Evolutionary conservation across 1,140 invertebrate species (phyloP).

Genomic region (Portunus trituberculatus): DNA sequence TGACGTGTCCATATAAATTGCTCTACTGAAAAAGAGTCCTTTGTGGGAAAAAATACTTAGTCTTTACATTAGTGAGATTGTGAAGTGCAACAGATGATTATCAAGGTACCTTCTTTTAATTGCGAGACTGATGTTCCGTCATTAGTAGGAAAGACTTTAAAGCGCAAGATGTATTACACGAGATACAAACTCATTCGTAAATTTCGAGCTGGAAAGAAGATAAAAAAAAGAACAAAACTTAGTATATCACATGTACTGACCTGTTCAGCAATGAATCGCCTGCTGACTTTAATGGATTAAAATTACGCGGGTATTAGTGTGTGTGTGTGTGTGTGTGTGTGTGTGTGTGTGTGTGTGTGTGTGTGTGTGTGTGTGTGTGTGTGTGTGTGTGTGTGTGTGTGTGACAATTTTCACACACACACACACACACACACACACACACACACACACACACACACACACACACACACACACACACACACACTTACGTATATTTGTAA

Average conservation of each 20-base stretch:
- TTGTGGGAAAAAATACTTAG: background rate
- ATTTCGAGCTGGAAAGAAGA: no score
- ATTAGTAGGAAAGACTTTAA: background rate
- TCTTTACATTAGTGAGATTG: background rate
- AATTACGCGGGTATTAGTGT: background rate
- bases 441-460: slow-evolving; percentile 4
- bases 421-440: background rate
- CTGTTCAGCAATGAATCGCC: background rate
- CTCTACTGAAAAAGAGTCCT: background rate
- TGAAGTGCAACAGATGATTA: background rate
- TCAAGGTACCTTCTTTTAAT: background rate
- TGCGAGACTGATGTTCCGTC: background rate
- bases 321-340: slow-evolving; percentile 12
- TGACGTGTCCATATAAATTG: background rate
- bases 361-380: slow-evolving; percentile 15
- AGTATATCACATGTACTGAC: no score
- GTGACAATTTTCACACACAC: background rate
- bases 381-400: slow-evolving; percentile 11
- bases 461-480: background rate
- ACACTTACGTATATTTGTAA: background rate
- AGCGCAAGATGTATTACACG: background rate
- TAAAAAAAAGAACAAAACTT: no score
- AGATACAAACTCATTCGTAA: background rate
- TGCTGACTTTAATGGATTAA: background rate
- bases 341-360: slow-evolving; percentile 20